A percentile compares a stretch with the other conserved stretches of the same genome.
Evolutionary conservation across 2,113 vertebrate species (phyloP).

Genomic region (Ibidorhyncha struthersii): DNA sequence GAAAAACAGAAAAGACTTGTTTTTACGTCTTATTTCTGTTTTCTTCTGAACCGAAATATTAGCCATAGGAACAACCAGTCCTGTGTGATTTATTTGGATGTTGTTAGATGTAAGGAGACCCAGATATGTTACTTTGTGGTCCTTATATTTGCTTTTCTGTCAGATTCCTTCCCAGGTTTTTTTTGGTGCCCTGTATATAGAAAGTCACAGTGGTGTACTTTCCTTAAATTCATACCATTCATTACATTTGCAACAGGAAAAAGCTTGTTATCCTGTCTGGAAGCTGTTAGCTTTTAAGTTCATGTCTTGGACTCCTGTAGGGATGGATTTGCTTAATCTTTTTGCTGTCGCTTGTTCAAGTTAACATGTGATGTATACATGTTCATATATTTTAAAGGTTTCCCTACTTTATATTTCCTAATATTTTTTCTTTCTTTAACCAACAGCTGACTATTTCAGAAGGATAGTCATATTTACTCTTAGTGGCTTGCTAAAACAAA

Average conservation of each 20-base stretch:
- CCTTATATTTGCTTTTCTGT: background rate
- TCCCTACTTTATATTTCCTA: background rate
- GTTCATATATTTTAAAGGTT: background rate
- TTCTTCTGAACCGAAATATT: background rate
- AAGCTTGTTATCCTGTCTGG: background rate
- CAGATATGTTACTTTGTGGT: background rate
- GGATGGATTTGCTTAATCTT: background rate
- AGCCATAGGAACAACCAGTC: background rate
- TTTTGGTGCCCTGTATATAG: background rate
- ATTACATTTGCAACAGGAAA: background rate
- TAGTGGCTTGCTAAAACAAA: background rate
- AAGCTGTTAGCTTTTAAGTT: background rate
- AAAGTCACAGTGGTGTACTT: background rate
- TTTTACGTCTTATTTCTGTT: background rate
- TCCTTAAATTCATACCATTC: background rate
- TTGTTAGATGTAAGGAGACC: background rate
- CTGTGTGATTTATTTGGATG: background rate
- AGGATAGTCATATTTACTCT: background rate
- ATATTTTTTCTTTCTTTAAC: background rate
- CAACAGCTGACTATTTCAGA: background rate
- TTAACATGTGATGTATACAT: background rate
- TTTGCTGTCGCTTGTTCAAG: background rate
- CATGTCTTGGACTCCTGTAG: background rate
- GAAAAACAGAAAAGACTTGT: background rate
- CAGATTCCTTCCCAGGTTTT: background rate